Evolutionary conservation across 2,113 vertebrate genomes (phyloP).

Genomic region (Stegastes partitus): DNA sequence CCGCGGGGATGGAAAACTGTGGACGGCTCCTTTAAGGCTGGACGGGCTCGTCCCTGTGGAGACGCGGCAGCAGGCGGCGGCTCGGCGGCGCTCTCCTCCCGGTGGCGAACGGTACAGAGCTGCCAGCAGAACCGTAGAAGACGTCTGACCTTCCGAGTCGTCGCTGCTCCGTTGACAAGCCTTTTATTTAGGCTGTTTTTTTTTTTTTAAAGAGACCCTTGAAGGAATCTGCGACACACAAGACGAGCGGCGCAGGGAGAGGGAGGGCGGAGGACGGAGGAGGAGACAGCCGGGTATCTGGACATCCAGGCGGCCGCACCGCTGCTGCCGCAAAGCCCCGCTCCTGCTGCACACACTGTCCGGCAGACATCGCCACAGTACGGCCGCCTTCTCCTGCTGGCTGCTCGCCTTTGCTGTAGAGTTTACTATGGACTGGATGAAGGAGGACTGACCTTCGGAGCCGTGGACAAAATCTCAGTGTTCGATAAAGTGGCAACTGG

Average conservation of each 20-base stretch:
- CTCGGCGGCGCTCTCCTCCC: background rate
- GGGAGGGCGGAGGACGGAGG: background rate
- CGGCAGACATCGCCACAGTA: background rate
- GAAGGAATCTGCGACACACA: background rate
- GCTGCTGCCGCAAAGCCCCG: slow-evolving; percentile 12
- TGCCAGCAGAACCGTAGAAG: background rate
- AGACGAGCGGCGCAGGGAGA: background rate
- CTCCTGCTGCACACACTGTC: background rate
- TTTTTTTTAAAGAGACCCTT: background rate
- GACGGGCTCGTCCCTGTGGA: slow-evolving; percentile 11
- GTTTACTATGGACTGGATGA: slow-evolving; percentile 8
- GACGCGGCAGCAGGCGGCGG: slow-evolving; percentile 5
- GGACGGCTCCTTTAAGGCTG: slow-evolving; percentile 66
- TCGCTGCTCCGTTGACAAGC: background rate
- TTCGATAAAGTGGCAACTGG: slow-evolving; percentile 20
- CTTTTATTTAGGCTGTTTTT: background rate
- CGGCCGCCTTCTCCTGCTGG: background rate
- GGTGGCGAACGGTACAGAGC: background rate
- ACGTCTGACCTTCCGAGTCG: background rate
- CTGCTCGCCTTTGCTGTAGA: background rate
- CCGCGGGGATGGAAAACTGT: background rate
- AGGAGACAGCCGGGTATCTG: slow-evolving; percentile 12
- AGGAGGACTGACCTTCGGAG: slow-evolving; percentile 37
- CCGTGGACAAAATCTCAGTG: slow-evolving; percentile 10
- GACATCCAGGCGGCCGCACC: slow-evolving; percentile 29